Evolutionary conservation across 23 tunicate genomes (phyloP).

Genomic region (Phallusia fumigata): DNA sequence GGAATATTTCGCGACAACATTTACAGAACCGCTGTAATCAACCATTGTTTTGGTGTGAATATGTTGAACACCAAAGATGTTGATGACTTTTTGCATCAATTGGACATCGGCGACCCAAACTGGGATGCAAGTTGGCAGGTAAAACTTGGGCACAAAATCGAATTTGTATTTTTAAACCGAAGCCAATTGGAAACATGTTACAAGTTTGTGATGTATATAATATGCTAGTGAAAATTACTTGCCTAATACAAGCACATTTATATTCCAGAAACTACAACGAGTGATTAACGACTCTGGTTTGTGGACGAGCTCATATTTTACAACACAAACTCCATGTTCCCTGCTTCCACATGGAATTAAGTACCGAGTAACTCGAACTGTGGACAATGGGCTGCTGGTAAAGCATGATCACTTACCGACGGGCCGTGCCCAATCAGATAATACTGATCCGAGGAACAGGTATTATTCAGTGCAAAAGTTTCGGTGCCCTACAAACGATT

Average conservation of each 20-base stretch:
- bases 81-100: background rate
- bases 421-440: background rate
- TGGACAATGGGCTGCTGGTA: background rate
- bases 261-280: background rate
- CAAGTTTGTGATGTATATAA: too few species aligned
- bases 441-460: background rate
- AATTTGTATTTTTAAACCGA: too few species aligned
- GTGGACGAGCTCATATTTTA: background rate
- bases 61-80: background rate
- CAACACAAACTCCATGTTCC: background rate
- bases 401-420: background rate
- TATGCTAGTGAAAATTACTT: too few species aligned
- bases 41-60: background rate
- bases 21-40: background rate
- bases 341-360: background rate
- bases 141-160: background rate
- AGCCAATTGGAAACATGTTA: too few species aligned
- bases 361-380: background rate
- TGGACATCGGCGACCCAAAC: background rate
- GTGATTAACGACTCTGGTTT: constrained; percentile 3
- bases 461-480: background rate
- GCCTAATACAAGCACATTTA: too few species aligned
- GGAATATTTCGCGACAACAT: background rate
- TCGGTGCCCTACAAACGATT: background rate
- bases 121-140: background rate